Percentiles rank a stretch among this genome's conserved stretches.
Conservation (phyloP, 2,113 vertebrate species). For the Apodemus speciosus region DNA sequence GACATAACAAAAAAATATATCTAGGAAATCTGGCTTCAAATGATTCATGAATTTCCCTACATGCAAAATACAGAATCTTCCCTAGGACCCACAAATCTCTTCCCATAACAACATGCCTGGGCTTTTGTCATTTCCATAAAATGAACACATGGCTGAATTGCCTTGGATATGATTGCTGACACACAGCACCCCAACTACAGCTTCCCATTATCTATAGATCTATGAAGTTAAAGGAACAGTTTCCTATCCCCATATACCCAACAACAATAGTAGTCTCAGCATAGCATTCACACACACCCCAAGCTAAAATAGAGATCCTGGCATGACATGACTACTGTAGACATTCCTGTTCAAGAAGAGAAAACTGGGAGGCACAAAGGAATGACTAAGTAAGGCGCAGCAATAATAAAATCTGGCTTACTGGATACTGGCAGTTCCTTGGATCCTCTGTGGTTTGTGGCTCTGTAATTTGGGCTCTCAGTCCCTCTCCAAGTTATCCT, state of each 20-base stretch:
- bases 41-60: neutral
- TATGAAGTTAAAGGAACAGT: neutral
- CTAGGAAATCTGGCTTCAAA: neutral
- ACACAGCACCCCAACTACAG: neutral
- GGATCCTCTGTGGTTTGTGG: neutral
- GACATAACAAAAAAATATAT: neutral
- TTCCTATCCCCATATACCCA: neutral
- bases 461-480: neutral
- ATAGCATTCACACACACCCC: neutral
- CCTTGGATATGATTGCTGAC: neutral
- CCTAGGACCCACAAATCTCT: neutral
- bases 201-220: neutral
- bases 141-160: neutral
- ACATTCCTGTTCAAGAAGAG: neutral
- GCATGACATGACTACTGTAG: neutral
- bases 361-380: neutral
- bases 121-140: neutral
- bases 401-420: neutral
- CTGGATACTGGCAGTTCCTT: neutral
- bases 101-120: neutral
- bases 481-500: neutral
- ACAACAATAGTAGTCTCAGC: neutral
- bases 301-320: neutral
- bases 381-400: neutral
- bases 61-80: constrained; percentile 2